These are phyloP conservation scores for Brachylomia viminalis DNA, from an alignment of 2,888 invertebrate species.

Conservation along the genomic window DNA sequence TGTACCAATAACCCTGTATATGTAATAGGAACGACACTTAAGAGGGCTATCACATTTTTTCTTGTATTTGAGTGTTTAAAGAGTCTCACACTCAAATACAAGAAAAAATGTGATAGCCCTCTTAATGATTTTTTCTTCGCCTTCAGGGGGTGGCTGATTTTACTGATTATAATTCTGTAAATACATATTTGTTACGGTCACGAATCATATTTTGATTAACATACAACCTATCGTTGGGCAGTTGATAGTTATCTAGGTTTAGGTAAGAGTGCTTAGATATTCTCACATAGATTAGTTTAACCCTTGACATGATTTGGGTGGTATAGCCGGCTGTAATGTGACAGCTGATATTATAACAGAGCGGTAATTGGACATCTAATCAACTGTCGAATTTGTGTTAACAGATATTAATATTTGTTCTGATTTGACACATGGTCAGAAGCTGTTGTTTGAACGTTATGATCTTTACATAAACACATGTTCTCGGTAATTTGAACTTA, in stretches of 20 bases:
- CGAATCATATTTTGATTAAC: background rate
- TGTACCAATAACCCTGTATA: no score
- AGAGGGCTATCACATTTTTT: no score
- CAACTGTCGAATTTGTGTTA: slow-evolving; percentile 51
- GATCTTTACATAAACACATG: background rate
- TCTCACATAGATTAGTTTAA: slow-evolving; percentile 37
- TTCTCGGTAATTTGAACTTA: background rate
- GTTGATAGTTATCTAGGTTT: background rate
- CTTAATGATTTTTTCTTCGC: background rate
- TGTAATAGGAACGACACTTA: background rate
- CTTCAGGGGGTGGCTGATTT: background rate
- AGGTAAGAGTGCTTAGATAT: background rate
- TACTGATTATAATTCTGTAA: background rate
- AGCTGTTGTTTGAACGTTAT: background rate
- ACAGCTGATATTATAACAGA: slow-evolving; percentile 44
- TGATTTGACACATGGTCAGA: slow-evolving; percentile 2
- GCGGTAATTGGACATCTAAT: slow-evolving; percentile 52
- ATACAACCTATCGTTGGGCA: background rate
- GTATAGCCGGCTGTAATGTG: slow-evolving; percentile 52
- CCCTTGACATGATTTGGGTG: slow-evolving; percentile 35
- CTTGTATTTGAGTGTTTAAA: no score
- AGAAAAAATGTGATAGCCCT: no score
- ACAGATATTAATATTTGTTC: slow-evolving; percentile 30
- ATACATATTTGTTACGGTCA: background rate
- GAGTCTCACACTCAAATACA: no score